Evolutionary conservation across 1,140 invertebrate species (phyloP).

Genomic region (Drosophila miranda): DNA sequence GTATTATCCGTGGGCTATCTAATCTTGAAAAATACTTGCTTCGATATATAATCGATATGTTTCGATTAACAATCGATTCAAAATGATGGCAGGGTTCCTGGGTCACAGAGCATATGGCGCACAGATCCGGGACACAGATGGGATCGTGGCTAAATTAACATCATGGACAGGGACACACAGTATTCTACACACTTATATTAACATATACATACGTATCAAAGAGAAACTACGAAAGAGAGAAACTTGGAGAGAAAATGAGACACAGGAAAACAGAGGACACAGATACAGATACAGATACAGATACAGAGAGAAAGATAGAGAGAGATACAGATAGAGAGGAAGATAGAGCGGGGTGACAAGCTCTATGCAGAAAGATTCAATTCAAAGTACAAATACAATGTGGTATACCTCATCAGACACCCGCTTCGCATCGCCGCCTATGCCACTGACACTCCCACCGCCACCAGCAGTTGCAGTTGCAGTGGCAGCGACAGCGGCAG

Average conservation of each 20-base stretch:
- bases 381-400: slow-evolving; percentile 41
- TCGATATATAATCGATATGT: no score
- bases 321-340: neutral
- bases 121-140: no score
- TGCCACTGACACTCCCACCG: neutral
- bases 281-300: neutral
- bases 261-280: slow-evolving; percentile 14
- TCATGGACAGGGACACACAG: no score
- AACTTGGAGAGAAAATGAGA: slow-evolving; percentile 34
- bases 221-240: slow-evolving; percentile 4
- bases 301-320: slow-evolving; percentile 1
- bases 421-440: slow-evolving; percentile 20
- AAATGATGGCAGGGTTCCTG: no score
- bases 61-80: no score
- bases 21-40: no score
- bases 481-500: slow-evolving; percentile 6
- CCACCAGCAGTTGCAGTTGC: slow-evolving; percentile 23
- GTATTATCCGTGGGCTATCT: no score
- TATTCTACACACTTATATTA: no score
- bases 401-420: slow-evolving; percentile 47
- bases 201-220: no score
- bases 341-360: slow-evolving; percentile 2
- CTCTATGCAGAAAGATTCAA: slow-evolving; percentile 7
- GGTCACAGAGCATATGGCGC: no score
- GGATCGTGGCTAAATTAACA: no score